Percentiles rank a stretch among this genome's conserved stretches.
These are phyloP conservation scores for Agrenia bidenticulata DNA, from an alignment of 2,888 invertebrate genomes.

Conservation along the genomic window DNA sequence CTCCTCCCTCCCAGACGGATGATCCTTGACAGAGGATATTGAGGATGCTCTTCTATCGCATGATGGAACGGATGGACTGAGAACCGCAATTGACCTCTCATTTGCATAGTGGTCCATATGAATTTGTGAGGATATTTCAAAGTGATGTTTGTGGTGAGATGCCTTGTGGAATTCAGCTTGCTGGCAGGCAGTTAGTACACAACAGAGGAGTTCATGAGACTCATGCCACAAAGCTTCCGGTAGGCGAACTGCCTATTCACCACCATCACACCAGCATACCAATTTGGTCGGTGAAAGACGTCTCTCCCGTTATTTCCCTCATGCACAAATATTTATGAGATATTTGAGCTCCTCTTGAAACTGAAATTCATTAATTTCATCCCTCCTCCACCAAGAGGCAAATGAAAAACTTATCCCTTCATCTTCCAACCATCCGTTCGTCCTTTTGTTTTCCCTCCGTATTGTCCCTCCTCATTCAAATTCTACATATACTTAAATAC, in stretches of 20 bases:
- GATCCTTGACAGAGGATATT: no score
- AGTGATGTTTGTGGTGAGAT: background rate
- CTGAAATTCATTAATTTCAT: slow-evolving; percentile 25
- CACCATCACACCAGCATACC: slow-evolving; percentile 6
- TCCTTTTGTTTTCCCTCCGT: slow-evolving; percentile 4
- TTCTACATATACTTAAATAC: background rate
- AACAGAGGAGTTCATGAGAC: slow-evolving; percentile 13
- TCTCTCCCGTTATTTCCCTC: background rate
- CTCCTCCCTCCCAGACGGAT: no score
- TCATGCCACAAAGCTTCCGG: slow-evolving; percentile 20
- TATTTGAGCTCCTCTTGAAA: slow-evolving; percentile 19
- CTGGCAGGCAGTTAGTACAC: background rate
- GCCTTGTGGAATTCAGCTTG: background rate
- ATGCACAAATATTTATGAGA: slow-evolving; percentile 23
- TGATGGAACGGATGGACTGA: background rate
- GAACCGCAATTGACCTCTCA: slow-evolving; percentile 22
- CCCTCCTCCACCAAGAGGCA: background rate
- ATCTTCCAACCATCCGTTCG: slow-evolving; percentile 13
- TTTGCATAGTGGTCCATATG: slow-evolving; percentile 1
- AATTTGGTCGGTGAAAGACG: background rate
- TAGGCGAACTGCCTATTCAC: slow-evolving; percentile 15
- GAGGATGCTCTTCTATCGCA: no score
- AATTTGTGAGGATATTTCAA: background rate
- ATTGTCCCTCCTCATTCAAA: slow-evolving; percentile 8
- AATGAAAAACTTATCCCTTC: slow-evolving; percentile 24